Percentiles rank a stretch among this genome's conserved stretches.
Evolutionary conservation across 2,888 invertebrate species (phyloP).

Genomic region (Ommatoiulus sabulosus): DNA sequence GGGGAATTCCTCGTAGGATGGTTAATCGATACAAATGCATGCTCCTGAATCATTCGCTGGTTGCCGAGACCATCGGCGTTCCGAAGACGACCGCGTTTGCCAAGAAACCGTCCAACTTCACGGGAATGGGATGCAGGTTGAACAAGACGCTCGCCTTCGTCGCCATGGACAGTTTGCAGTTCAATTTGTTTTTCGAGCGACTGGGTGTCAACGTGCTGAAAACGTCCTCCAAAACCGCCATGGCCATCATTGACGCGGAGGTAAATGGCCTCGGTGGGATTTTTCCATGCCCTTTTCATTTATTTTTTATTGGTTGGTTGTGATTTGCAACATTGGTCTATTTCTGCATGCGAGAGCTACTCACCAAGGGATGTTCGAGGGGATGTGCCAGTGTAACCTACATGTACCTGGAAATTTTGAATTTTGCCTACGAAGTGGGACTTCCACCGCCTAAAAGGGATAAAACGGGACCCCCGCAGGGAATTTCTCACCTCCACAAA

Average conservation of each 20-base stretch:
- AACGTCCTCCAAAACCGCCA: conserved; percentile 74
- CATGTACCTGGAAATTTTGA: too few relatives aligned
- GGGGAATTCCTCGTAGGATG: too few relatives aligned
- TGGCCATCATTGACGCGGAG: conserved; percentile 78
- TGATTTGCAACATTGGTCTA: too few relatives aligned
- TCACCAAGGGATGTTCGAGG: too few relatives aligned
- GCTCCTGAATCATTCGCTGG: conserved; percentile 37
- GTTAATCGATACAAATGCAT: conserved; percentile 6
- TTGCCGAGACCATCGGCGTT: neutral
- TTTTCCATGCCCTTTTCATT: neutral
- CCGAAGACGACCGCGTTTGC: neutral
- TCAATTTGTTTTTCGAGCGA: conserved; percentile 80
- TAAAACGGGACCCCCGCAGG: too few relatives aligned
- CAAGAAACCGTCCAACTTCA: conserved; percentile 58
- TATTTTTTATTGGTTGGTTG: too few relatives aligned
- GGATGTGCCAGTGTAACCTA: too few relatives aligned
- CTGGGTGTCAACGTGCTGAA: conserved; percentile 75
- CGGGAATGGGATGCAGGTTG: conserved; percentile 68
- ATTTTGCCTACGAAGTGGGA: too few relatives aligned
- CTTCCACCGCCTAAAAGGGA: too few relatives aligned
- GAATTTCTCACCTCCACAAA: too few relatives aligned
- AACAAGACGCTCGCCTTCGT: conserved; percentile 76
- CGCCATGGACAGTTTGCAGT: conserved; percentile 79
- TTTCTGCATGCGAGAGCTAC: too few relatives aligned
- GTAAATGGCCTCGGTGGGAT: conserved; percentile 67